Base-by-base conservation (phyloP, 2,888 invertebrate genomes). In the Vanessa cardui region DNA sequence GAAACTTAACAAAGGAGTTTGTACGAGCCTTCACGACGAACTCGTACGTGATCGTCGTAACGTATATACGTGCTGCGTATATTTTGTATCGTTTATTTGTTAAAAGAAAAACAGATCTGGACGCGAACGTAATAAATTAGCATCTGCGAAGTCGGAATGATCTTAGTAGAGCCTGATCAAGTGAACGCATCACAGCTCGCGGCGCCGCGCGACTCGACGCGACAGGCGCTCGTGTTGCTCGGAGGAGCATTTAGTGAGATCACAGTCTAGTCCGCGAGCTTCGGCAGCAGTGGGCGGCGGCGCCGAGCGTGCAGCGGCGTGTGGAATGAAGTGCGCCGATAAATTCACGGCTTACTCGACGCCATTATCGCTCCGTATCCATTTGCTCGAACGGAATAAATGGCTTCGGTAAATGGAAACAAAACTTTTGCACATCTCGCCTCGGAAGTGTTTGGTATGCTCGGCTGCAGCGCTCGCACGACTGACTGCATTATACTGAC, bases 401-500 rank as follows among this genome's bases (percentile, higher is more conserved):
- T 39, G 33, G 39, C 56, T 56, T 56, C 18, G 56, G 39, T 56
- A 39, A 56, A 56, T 56, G 56, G 52, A 56, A 39, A 56, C 56
- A 56, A 56, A 33, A 56, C 33, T 56, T 56, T 15, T 33, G 18
- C 56, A 56, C 54, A 31, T n/a, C 54, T 56, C 56, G 8, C 18
- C 9, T 20, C 9, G 33, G 18, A 33, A 39, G 18, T 39, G 56
- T 12, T 56, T 18, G 56, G 33, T 33, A 31, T 54, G 54, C 31
- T 15, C 6, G 9, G 0, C n/a, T n/a, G 33, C 39, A n/a, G 33
- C 39, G 33, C 9, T 54, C 21, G 50, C 50, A 50, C 15, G 50
- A 50, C 21, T 20, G 50, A 50, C 26, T 15, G 26, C 50, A 26
- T 31, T 54, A 54, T 26, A n/a, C 16, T 16, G 2, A 8, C 31